Percentiles rank a stretch among this genome's conserved stretches.
Conservation (phyloP, 2,113 vertebrate species). For the Riparia riparia region DNA sequence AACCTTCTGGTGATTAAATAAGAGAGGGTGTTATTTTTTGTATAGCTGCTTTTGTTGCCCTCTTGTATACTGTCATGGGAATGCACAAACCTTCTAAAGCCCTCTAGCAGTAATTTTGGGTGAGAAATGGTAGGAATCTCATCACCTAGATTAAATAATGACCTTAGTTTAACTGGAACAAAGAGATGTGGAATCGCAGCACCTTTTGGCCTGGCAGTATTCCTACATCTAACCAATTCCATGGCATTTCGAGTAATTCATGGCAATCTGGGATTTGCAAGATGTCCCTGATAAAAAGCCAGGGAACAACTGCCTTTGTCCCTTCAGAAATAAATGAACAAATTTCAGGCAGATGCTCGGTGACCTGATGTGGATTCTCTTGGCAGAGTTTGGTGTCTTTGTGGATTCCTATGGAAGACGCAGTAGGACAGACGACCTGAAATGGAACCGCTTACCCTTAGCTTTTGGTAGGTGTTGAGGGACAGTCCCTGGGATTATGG, state of each 20-base stretch:
- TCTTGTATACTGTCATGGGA: not conserved
- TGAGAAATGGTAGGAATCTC: not conserved
- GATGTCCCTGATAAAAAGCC: not conserved
- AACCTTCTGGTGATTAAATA: not conserved
- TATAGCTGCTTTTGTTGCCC: not conserved
- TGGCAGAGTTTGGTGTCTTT: constrained; percentile 94
- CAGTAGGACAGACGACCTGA: constrained; percentile 94
- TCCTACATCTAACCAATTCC: not conserved
- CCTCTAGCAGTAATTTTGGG: not conserved
- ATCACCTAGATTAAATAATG: not conserved
- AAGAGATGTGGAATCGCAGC: not conserved
- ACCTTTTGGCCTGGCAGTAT: not conserved
- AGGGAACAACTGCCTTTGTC: not conserved
- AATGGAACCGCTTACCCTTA: constrained; percentile 95
- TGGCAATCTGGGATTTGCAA: not conserved
- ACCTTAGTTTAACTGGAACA: not conserved
- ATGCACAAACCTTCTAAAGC: not conserved
- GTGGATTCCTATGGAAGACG: constrained; percentile 95
- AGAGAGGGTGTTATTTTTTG: not conserved
- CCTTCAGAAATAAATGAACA: not conserved
- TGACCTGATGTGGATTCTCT: not conserved
- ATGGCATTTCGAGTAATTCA: not conserved
- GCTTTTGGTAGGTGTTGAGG: constrained; percentile 87
- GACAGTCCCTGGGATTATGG: not conserved
- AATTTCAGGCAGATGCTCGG: accelerated